Evolutionary conservation across 2,888 invertebrate species (phyloP), one percentile per base, ranked within the genome.

Genomic region (Pterostichus madidus): DNA sequence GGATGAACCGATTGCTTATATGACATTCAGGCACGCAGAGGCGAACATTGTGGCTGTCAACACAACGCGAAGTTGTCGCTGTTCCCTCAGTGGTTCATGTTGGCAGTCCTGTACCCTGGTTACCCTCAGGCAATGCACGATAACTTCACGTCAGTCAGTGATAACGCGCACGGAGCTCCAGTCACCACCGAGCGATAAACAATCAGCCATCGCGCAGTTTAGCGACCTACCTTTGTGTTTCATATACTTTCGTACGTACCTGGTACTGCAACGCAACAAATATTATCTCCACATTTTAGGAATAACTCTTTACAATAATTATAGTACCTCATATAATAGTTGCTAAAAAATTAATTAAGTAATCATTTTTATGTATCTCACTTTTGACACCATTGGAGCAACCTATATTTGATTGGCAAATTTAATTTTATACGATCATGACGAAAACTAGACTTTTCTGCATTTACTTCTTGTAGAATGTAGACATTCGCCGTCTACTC

Each of bases 91-190:
- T 56, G 56, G 56, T 5, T 31, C 13, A 13, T 56, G 56, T 56
- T 56, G 56, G 56, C 44, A 39, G 68, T 13, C 68, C 15, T 17
- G 68, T 39, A 31, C n/a, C 32, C 11, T 7, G 64, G 64, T n/a
- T 7, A 39, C 68, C 68, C 68, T 35, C 11, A 8, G 68, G 17
- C 68, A 15, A 5, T 1, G 13, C 68, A 64, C 44, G 68, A 71
- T 71, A 71, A 71, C 68, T 71, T 15, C 68, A 15, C 44, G 68
- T 71, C 68, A 11, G 39, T 39, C 44, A 15, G 39, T 64, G 68
- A 71, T 71, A 71, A 71, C 68, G 44, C 39, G 68, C 68, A 71
- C 39, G 68, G 24, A 71, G 39, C 17, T 13, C 32, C 64, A 35
- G 32, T 64, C n/a, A 13, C 13, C 11, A 32, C 31, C 64, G n/a